Percentiles rank a stretch among this genome's conserved stretches.
phyloP scores from a whole-genome alignment of 2,888 invertebrate genomes.

The Dascillus cervinus region DNA sequence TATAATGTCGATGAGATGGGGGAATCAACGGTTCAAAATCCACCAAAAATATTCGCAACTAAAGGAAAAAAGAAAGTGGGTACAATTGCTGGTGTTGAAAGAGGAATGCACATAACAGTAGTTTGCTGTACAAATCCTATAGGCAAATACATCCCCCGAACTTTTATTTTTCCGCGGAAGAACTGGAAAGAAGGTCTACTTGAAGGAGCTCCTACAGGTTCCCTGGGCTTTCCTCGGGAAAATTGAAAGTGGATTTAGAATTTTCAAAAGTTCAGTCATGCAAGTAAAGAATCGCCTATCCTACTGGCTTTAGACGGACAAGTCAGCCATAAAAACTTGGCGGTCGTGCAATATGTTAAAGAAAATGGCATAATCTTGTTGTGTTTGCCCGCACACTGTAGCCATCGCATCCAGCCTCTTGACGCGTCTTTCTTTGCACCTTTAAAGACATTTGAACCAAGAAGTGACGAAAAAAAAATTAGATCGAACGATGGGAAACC shows the following conservation, averaged over 20 bases:
- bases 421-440: conserved; percentile 5
- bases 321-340: conserved; percentile 13
- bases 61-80: conserved; percentile 6
- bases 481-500: not conserved
- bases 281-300: conserved; percentile 5
- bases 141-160: conserved; percentile 2
- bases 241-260: conserved; percentile 1
- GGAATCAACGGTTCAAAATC: too few relatives aligned
- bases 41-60: conserved; percentile 7
- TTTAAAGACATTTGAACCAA: conserved; percentile 6
- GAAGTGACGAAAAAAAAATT: conserved; percentile 1
- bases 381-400: conserved; percentile 14
- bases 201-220: conserved; percentile 1
- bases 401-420: conserved; percentile 7
- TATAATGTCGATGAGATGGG: conserved; percentile 9
- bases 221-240: too few relatives aligned
- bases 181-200: not conserved
- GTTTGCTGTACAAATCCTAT: conserved; percentile 4
- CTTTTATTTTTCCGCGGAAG: conserved; percentile 3
- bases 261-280: conserved; percentile 1
- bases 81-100: conserved; percentile 7
- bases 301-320: conserved; percentile 25
- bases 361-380: conserved; percentile 26
- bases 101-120: conserved; percentile 7
- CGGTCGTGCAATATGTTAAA: too few relatives aligned